phyloP scores from a whole-genome alignment of 2,797 vertebrate genomes.

The Cynopterus sphinx region DNA sequence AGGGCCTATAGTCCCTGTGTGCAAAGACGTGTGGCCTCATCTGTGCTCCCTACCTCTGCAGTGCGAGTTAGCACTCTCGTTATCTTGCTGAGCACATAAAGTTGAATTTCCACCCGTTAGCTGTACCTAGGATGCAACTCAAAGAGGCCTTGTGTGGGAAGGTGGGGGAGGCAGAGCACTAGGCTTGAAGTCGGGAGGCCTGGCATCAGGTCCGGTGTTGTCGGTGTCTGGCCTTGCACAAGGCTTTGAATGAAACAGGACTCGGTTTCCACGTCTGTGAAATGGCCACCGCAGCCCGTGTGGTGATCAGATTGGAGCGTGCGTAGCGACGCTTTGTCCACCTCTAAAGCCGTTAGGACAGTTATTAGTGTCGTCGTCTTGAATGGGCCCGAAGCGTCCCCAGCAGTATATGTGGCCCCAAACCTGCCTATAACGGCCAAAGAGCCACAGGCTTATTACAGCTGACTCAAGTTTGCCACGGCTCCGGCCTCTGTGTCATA shows the following conservation, averaged over 20 bases:
- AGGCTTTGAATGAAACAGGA: neutral
- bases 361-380: neutral
- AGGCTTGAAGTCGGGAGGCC: neutral
- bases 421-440: neutral
- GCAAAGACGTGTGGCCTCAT: neutral
- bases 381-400: neutral
- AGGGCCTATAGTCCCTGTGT: neutral
- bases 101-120: neutral
- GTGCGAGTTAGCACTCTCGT: neutral
- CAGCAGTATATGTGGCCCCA: neutral
- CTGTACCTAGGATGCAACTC: neutral
- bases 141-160: neutral
- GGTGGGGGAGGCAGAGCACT: neutral
- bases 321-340: neutral
- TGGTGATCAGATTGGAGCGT: neutral
- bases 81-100: neutral
- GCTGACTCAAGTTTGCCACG: neutral
- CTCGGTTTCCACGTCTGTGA: neutral
- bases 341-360: neutral
- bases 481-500: neutral
- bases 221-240: neutral
- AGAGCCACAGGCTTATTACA: neutral
- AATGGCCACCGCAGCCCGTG: neutral
- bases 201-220: neutral
- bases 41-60: neutral